phyloP scores from a whole-genome alignment of 2,888 invertebrate genomes.

The Nysson spinosus region DNA sequence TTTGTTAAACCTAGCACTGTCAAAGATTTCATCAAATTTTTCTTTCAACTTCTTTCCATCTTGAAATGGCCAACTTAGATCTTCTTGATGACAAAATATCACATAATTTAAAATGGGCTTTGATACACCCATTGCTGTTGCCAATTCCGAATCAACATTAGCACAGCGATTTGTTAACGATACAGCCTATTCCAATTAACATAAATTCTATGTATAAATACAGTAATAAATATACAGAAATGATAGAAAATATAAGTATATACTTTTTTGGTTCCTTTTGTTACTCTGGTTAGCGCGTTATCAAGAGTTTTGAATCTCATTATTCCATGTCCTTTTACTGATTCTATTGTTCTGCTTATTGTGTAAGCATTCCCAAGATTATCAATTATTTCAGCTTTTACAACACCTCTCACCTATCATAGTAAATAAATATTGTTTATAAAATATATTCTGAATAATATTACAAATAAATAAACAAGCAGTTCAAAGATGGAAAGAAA shows the following conservation, averaged over 20 bases:
- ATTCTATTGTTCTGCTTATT: conserved; percentile 84
- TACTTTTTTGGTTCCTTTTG: conserved; percentile 56
- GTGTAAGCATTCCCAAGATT: conserved; percentile 81
- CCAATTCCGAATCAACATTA: conserved; percentile 87
- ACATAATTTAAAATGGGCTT: conserved; percentile 97
- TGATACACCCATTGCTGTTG: conserved; percentile 88
- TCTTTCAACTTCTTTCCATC: conserved; percentile 95
- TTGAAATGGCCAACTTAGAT: conserved; percentile 97
- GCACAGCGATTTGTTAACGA: conserved; percentile 84
- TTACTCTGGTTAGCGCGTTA: conserved; percentile 79
- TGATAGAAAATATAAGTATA: background rate
- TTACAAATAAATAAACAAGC: background rate
- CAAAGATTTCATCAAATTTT: conserved; percentile 98
- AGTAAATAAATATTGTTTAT: conserved; percentile 2
- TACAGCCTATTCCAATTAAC: conserved; percentile 28
- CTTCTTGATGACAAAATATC: conserved; percentile 99
- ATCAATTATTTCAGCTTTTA: conserved; percentile 80
- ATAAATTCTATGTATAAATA: background rate
- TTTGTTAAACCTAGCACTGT: conserved; percentile 94
- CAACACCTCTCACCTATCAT: conserved; percentile 75
- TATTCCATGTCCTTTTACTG: conserved; percentile 80
- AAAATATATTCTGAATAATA: background rate
- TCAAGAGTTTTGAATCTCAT: conserved; percentile 84
- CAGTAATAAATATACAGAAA: background rate
- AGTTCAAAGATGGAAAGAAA: background rate